Base-by-base conservation (phyloP, 1,140 invertebrate species). In the Camponotus floridanus region DNA sequence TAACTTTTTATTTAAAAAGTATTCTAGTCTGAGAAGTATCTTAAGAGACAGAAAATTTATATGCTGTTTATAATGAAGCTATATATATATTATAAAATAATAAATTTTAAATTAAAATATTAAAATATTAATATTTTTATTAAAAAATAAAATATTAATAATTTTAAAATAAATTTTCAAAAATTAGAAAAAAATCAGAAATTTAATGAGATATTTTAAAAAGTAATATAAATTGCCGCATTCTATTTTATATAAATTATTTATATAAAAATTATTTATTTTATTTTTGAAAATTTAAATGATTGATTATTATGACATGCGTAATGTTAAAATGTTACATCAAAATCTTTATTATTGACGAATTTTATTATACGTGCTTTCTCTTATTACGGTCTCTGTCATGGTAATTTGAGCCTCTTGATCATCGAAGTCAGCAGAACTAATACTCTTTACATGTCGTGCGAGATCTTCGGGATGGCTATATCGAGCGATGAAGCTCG, bases 401-500 rank as follows among this genome's bases (percentile, higher is more conserved):
- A 5, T 39, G n/a, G 0, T 71, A 71, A n/a, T 71, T 73, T 0
- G 3, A 71, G 2, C 11, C 15, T 81, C 79, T 70, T 45, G 55
- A 81, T 45, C 51, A 59, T 59, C 55, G 51, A 68, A 48, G 33
- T 80, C 76, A 62, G 36, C 71, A 51, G 57, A 59, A 76, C 55
- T 78, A 87, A 90, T 87, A 86, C 1, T 51, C 26, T 13, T 2
- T 76, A 84, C n/a, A 39, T 76, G 13, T 59, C 67, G 26, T 1
- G 78, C 65, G 55, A 83, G 73, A 83, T 83, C 79, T 83, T 83
- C 39, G 55, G 7, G 18, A 36, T 21, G 39, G 79, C n/a, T 83
- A 73, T 83, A 83, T 65, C 59, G 76, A 87, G 64, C 86, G 86
- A 87, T 51, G 88, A 71, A 65, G 81, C 76, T 85, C 65, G 48